These are phyloP conservation scores for Cerastis rubricosa DNA, from an alignment of 2,888 invertebrate genomes.

Conservation along the genomic window DNA sequence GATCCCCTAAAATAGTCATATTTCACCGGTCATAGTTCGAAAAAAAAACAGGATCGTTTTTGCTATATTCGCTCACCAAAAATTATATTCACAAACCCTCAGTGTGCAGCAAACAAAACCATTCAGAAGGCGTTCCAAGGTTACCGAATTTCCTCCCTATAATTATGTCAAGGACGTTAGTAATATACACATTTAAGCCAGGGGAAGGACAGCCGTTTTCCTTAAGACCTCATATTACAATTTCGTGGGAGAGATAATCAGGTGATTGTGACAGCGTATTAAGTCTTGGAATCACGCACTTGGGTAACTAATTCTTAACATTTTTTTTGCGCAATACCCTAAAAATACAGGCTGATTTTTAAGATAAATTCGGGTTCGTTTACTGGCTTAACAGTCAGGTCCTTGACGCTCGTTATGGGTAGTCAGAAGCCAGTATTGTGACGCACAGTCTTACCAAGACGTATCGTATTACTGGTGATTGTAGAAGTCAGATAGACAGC, in stretches of 20 bases:
- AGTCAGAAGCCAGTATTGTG: neutral
- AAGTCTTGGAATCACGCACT: neutral
- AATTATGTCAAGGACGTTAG: slow-evolving; percentile 35
- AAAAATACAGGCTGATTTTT: neutral
- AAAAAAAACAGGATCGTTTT: neutral
- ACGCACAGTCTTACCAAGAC: neutral
- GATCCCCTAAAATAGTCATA: neutral
- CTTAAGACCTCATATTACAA: slow-evolving; percentile 32
- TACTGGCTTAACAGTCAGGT: neutral
- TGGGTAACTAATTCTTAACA: neutral
- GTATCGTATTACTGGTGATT: neutral
- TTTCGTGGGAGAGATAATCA: slow-evolving; percentile 31
- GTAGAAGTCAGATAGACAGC: neutral
- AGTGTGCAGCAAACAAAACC: slow-evolving; percentile 8
- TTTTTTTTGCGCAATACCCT: neutral
- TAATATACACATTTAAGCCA: slow-evolving; percentile 37
- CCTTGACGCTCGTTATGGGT: neutral
- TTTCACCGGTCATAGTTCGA: neutral
- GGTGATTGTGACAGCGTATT: slow-evolving; percentile 20
- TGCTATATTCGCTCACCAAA: neutral
- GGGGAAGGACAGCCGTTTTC: slow-evolving; percentile 31
- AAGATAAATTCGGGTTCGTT: neutral
- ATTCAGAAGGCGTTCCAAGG: neutral
- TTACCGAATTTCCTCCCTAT: neutral
- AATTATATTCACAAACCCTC: neutral